Base-by-base conservation (phyloP, 2,888 invertebrate genomes). In the Macropis europaea region DNA sequence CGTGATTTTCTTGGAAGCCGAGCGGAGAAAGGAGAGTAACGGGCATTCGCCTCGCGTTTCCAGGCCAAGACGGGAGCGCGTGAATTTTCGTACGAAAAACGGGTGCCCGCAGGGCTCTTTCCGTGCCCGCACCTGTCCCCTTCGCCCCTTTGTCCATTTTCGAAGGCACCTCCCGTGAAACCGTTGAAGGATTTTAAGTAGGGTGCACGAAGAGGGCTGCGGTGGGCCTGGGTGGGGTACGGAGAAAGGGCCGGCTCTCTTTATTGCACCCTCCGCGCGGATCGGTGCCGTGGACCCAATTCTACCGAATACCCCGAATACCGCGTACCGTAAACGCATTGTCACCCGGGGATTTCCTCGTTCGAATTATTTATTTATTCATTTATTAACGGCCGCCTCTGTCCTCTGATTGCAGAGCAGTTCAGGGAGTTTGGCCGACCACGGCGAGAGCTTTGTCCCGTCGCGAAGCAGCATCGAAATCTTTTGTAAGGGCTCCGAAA, bases 51-150 rank as follows among this genome's bases (percentile, higher is more conserved):
- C n/a, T n/a, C n/a, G 48, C 43, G 50, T 69, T 69, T 66, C 30
- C 68, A 50, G 68, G 67, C 50, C 68, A 54, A 19, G 28, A 26
- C 22, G 32, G 43, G 24, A 26, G 53, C 43, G 71, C 63, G 61
- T 47, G 47, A 61, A 71, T 66, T 71, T 73, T 71, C 71, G 71
- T 64, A 50, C 60, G 66, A 61, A 66, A 68, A 60, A 64, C 61
- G 61, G 36, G 7, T 34, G 66, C 61, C 73, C 71, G 28, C 59
- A 48, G 73, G 66, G 38, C 36, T 13, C 47, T 15, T 3, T 15
- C 28, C 28, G 24, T 47, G 47, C 32, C 34, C 7, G 30, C 22
- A 28, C 36, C 50, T 50, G 34, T 1, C 9, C 9, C 13, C 1
- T 50, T 42, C 15, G 26, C 56, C 40, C 60, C 60, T 66, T 66